These are phyloP conservation scores for Hiodon alosoides DNA, from an alignment of 2,113 vertebrate species.

Conservation along the genomic window DNA sequence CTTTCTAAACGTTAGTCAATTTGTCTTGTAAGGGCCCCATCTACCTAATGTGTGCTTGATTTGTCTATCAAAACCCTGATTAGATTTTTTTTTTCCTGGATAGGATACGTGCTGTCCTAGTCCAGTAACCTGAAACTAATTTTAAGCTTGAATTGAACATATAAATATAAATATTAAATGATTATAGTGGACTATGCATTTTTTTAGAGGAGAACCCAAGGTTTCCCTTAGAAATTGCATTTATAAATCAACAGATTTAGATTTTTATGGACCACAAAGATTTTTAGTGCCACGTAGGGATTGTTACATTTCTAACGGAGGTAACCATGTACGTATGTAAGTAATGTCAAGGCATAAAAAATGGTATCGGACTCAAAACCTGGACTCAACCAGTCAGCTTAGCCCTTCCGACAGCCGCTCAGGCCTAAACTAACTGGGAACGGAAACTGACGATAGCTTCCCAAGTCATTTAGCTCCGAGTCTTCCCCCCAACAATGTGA, in stretches of 20 bases:
- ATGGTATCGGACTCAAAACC: background rate
- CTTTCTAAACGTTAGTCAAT: background rate
- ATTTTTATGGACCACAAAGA: background rate
- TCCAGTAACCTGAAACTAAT: too few species aligned
- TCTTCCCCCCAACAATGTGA: slow-evolving; percentile 22
- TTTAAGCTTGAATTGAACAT: too few species aligned
- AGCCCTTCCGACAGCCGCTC: background rate
- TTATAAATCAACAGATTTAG: background rate
- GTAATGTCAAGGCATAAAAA: too few species aligned
- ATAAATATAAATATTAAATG: too few species aligned
- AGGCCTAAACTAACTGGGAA: background rate
- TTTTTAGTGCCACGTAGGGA: background rate
- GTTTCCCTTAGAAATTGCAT: background rate
- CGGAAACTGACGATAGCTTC: background rate
- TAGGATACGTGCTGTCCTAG: too few species aligned
- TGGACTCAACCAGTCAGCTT: background rate
- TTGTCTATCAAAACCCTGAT: too few species aligned
- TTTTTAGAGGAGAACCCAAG: too few species aligned
- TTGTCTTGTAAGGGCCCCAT: background rate
- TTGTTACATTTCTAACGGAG: background rate
- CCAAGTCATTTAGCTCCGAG: slow-evolving; percentile 2
- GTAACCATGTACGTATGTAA: background rate
- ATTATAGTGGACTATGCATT: too few species aligned
- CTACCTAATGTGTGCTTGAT: too few species aligned
- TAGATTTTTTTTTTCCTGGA: too few species aligned